phyloP scores from a whole-genome alignment of 2,797 vertebrate species.

The Semaprochilodus insignis region DNA sequence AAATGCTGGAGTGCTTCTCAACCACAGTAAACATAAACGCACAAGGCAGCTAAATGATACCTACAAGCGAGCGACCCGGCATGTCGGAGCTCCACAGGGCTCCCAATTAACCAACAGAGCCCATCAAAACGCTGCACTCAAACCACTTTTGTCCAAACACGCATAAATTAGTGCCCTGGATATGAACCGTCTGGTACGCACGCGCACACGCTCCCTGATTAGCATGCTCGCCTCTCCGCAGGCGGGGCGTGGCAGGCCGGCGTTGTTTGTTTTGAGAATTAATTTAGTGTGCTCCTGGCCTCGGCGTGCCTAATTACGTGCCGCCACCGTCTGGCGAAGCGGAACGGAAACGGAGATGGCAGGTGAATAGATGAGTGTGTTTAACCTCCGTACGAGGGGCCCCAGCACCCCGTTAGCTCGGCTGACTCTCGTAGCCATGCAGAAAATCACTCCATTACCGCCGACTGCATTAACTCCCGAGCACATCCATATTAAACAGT shows the following conservation, averaged over 20 bases:
- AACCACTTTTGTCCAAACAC: neutral
- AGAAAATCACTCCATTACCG: conserved; percentile 59
- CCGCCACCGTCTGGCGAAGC: conserved; percentile 42
- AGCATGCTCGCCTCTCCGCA: conserved; percentile 48
- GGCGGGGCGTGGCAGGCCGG: conserved; percentile 36
- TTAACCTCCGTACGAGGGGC: conserved; percentile 60
- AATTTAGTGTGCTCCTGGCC: conserved; percentile 56
- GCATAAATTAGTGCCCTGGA: conserved; percentile 3
- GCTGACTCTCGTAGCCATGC: conserved; percentile 52
- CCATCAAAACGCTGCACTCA: neutral
- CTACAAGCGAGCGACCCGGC: too few relatives aligned
- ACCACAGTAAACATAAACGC: too few relatives aligned
- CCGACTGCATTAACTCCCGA: conserved; percentile 54
- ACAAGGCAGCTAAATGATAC: too few relatives aligned
- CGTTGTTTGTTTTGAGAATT: conserved; percentile 65
- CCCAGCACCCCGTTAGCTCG: conserved; percentile 46
- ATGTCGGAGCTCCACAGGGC: conserved; percentile 13
- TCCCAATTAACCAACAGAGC: neutral
- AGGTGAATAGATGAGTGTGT: conserved; percentile 63
- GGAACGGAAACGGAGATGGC: conserved; percentile 51
- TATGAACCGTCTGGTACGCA: neutral
- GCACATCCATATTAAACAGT: conserved; percentile 37
- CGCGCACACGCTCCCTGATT: conserved; percentile 26
- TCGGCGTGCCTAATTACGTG: conserved; percentile 57
- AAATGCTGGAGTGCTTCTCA: too few relatives aligned